phyloP scores from a whole-genome alignment of 2,888 invertebrate species.

The Caenorhabditis sinica region DNA sequence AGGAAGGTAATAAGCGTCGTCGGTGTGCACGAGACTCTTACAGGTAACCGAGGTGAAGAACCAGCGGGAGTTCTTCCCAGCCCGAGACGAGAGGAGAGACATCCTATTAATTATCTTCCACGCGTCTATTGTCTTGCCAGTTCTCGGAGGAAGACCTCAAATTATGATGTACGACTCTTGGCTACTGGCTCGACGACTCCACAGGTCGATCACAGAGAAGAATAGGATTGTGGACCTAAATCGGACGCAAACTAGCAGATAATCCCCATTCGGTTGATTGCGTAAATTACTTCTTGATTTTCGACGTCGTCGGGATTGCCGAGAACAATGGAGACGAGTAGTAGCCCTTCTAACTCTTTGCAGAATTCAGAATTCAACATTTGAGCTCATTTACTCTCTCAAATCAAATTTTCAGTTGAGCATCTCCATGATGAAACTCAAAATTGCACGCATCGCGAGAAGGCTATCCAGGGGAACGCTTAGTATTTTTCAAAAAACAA shows the following conservation, averaged over 20 bases:
- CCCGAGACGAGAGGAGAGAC: background rate
- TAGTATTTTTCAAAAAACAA: background rate
- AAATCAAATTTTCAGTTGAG: conserved; percentile 12
- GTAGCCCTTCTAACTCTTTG: background rate
- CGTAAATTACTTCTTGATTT: conserved; percentile 61
- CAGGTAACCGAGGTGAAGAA: conserved; percentile 55
- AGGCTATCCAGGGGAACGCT: background rate
- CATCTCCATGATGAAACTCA: background rate
- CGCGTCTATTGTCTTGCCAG: conserved; percentile 55
- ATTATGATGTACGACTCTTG: conserved; percentile 57
- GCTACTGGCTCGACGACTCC: conserved; percentile 41
- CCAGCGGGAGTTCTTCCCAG: conserved; percentile 50
- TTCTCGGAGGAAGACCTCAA: conserved; percentile 40
- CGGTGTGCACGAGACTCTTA: conserved; percentile 27
- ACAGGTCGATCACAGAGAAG: conserved; percentile 32
- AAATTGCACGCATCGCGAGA: background rate
- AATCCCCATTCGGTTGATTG: conserved; percentile 67
- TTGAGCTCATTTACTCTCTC: background rate
- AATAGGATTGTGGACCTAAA: conserved; percentile 24
- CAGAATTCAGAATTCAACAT: background rate
- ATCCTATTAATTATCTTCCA: conserved; percentile 67
- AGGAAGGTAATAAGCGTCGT: conserved; percentile 48
- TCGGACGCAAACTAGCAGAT: conserved; percentile 61
- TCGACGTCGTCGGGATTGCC: conserved; percentile 12
- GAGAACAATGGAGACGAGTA: conserved; percentile 27